Conservation (phyloP, 2,113 vertebrate species). For the Junco hyemalis region DNA sequence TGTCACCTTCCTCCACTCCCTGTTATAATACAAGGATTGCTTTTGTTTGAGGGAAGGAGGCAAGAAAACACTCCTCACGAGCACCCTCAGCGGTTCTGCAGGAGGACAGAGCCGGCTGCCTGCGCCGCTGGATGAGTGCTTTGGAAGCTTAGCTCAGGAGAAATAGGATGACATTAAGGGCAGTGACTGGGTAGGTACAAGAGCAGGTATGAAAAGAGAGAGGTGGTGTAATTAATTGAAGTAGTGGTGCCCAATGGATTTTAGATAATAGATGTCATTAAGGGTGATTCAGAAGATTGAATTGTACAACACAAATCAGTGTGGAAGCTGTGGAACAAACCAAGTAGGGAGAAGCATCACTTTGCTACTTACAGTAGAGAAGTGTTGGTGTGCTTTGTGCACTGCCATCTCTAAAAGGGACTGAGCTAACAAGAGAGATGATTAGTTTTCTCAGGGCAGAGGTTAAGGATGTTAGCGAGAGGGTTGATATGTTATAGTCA, state of each 20-base stretch:
- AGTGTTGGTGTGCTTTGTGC: conserved; percentile 59
- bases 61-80: conserved; percentile 50
- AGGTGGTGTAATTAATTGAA: conserved; percentile 66
- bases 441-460: conserved; percentile 63
- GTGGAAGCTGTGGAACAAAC: conserved; percentile 63
- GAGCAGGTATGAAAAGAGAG: conserved; percentile 63
- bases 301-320: conserved; percentile 65
- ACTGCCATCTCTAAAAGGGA: conserved; percentile 53
- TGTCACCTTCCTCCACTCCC: conserved; percentile 30
- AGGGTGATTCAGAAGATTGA: conserved; percentile 70
- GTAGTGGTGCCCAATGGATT: conserved; percentile 63
- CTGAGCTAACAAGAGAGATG: conserved; percentile 64
- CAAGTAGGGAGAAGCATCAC: conserved; percentile 51
- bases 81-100: conserved; percentile 5
- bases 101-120: conserved; percentile 32
- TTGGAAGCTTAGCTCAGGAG: conserved; percentile 57
- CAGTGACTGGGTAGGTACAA: conserved; percentile 56
- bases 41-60: conserved; percentile 62
- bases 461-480: conserved; percentile 66
- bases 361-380: conserved; percentile 30
- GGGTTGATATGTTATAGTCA: conserved; percentile 64
- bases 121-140: conserved; percentile 34
- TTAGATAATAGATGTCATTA: conserved; percentile 72
- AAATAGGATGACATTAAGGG: conserved; percentile 68
- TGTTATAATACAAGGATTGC: conserved; percentile 34